Evolutionary conservation across 2,113 vertebrate genomes (phyloP).

Genomic region (Mesoclemmys tuberculata): DNA sequence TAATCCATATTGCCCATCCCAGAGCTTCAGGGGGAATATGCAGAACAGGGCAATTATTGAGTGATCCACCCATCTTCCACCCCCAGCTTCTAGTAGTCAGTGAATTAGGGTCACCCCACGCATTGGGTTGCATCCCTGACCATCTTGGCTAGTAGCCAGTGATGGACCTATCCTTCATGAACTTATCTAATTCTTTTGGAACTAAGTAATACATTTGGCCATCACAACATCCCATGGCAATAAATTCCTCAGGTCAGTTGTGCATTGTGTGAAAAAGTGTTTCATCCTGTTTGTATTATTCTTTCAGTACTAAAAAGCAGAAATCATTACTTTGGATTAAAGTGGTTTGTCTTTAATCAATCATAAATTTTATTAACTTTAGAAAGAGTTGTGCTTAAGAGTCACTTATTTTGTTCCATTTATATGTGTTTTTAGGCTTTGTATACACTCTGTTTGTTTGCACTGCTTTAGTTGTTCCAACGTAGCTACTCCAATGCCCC

Average conservation of each 20-base stretch:
- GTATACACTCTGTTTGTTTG: background rate
- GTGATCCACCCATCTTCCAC: background rate
- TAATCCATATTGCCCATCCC: background rate
- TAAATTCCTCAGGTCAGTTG: background rate
- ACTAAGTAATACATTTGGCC: background rate
- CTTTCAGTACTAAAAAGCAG: background rate
- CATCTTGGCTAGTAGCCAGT: background rate
- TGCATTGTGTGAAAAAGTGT: background rate
- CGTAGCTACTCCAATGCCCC: background rate
- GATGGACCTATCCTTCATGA: no score
- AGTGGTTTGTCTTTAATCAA: background rate
- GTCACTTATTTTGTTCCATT: background rate
- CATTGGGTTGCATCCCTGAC: background rate
- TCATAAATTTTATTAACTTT: background rate
- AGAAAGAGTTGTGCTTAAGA: background rate
- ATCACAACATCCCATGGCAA: background rate
- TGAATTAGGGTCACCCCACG: background rate
- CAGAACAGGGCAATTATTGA: background rate
- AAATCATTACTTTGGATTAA: background rate
- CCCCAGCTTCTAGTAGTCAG: no score
- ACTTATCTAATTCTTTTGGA: no score
- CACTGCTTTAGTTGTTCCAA: background rate
- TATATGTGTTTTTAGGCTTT: background rate
- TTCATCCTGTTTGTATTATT: background rate
- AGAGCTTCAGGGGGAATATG: background rate